A percentile compares a stretch with the other conserved stretches of the same genome.
Evolutionary conservation across 2,888 invertebrate genomes (phyloP).

Genomic region (Hydrotaea cyrtoneurina): DNA sequence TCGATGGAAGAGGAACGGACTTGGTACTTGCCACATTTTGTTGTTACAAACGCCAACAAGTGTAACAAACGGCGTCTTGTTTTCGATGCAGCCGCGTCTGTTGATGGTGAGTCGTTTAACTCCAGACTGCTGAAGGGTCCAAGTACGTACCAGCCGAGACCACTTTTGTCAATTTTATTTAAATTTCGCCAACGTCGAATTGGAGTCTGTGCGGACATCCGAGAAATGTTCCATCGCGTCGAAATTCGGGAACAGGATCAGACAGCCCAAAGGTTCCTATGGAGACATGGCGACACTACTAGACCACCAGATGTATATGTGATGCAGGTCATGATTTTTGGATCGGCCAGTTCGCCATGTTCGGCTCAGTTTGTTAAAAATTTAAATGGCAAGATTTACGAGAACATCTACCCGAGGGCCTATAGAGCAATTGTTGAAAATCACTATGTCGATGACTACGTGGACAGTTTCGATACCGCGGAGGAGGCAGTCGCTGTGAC

Average conservation of each 20-base stretch:
- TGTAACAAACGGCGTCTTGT: no score
- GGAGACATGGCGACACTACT: slow-evolving; percentile 32
- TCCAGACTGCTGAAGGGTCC: no score
- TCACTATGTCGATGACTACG: slow-evolving; percentile 47
- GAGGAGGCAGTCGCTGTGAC: background rate
- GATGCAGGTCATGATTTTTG: slow-evolving; percentile 60
- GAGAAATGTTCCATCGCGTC: no score
- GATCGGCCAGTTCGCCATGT: slow-evolving; percentile 60
- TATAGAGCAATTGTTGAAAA: slow-evolving; percentile 23
- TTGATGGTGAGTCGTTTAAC: no score
- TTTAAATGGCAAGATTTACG: slow-evolving; percentile 50
- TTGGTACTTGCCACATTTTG: no score
- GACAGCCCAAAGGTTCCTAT: slow-evolving; percentile 43
- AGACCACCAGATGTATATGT: slow-evolving; percentile 44
- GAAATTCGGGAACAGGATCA: slow-evolving; percentile 24
- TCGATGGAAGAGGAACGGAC: no score
- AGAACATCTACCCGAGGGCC: slow-evolving; percentile 30
- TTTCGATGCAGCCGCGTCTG: no score
- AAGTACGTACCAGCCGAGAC: no score
- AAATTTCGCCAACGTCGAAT: no score
- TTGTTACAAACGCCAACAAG: no score
- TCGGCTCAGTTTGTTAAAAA: slow-evolving; percentile 58
- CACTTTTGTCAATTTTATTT: no score
- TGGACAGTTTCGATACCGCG: slow-evolving; percentile 24
- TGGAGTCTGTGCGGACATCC: no score